Base-by-base conservation (phyloP, 92 coral and sea anemone species). In the Meandrina meandrites region DNA sequence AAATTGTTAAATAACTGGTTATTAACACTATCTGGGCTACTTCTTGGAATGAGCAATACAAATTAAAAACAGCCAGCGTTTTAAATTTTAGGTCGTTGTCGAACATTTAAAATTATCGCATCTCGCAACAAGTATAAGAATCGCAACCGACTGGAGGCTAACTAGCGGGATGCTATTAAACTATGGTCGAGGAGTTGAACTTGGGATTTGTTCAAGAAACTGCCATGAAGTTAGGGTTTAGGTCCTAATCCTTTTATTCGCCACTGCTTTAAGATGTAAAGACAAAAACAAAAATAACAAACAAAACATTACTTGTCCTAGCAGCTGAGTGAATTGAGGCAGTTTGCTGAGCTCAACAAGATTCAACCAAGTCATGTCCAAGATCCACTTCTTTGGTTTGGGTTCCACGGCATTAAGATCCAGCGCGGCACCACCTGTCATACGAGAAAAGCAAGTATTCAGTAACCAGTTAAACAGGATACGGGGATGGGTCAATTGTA, bases 301-400 rank as follows among this genome's bases (percentile, higher is more conserved):
- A 56, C 53, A 72, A 11, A 50, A 37, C 40, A 74, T 53, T 50
- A 93, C 98, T 98, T 97, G 99, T 74, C 99, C 99, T 18, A 97
- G 90, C n/a, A 97, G 96, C 86, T 97, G 98, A 18, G 98, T 93
- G 78, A 97, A 97, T 88, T 97, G 99, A 50, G 98, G 98, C 17
- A 97, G 88, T 81, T 93, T 92, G 81, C 99, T 97, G 73, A 97
- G 92, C 40, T 94, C 96, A 53, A 97, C 99, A 69, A 97, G 86
- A 85, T 97, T 97, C 92, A 97, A 81, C 99, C 99, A 97, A 5
- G 99, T 97, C 92, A 97, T 85, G 83, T 97, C 99, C 24, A 96
- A 91, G 81, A 97, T 97, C 99, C 99, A 97, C 85, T 97, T 97
- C 94, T 97, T 97, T 30, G 99, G 99, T 72, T 97, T 97, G 68